Evolutionary conservation across 2,113 vertebrate genomes (phyloP).

Genomic region (Prunella himalayana): DNA sequence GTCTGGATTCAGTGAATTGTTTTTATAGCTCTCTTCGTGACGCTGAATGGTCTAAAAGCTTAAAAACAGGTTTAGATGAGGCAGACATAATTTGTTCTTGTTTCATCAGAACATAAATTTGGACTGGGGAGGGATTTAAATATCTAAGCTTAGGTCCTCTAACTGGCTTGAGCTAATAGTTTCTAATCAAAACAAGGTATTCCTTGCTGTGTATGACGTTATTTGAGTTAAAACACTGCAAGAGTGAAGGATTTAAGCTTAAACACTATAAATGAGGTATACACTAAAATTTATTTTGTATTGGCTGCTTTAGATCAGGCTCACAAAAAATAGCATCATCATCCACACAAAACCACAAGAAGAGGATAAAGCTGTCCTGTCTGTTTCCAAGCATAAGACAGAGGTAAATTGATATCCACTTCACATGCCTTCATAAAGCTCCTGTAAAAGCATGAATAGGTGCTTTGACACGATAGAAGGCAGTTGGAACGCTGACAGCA

Average conservation of each 20-base stretch:
- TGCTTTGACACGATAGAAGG: slow-evolving; percentile 2
- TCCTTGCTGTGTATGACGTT: not conserved
- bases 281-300: not conserved
- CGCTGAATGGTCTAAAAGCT: not conserved
- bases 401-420: not conserved
- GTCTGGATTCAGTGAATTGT: not conserved
- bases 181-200: not conserved
- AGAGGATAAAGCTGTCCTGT: not conserved
- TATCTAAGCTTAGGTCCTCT: not conserved
- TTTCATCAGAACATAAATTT: not conserved
- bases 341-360: not conserved
- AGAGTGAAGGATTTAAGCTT: not conserved
- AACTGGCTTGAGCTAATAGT: not conserved
- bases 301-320: not conserved
- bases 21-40: not conserved
- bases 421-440: slow-evolving; percentile 3
- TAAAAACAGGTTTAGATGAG: not conserved
- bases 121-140: not conserved
- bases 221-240: not conserved
- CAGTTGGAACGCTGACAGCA: not conserved
- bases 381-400: not conserved
- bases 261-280: not conserved
- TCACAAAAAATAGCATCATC: not conserved
- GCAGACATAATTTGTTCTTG: not conserved
- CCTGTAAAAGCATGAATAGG: not conserved